Base-by-base conservation (phyloP, 2,888 invertebrate species). In the Hedychridium roseum region DNA sequence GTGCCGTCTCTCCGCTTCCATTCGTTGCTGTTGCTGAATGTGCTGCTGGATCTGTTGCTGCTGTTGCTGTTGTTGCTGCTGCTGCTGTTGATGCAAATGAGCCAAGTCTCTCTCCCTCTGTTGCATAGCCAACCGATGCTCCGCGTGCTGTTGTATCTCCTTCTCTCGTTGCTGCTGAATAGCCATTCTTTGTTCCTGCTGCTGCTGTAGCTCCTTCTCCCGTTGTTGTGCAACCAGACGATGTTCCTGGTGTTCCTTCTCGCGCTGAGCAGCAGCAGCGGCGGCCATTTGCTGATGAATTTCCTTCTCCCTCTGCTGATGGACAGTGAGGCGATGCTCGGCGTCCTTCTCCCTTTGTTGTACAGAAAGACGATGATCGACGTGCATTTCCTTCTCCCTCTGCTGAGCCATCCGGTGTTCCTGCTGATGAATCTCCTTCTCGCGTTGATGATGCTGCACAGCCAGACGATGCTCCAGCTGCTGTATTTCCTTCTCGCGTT, bases 11-110 rank as follows among this genome's bases (percentile, higher is more conserved):
- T 78, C 78, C 0, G 73, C 74, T 34, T 78, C 78, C 43, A 77
- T 68, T 5, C 76, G 68, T 50, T 83, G 81, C 57, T 82, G 78
- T 15, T 71, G 73, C 38, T 78, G 74, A 49, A 78, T 76, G 18
- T 74, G 76, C 14, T 80, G 79, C 27, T 79, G 80, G 5, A 78
- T 77, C 18, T 72, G 66, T 20, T 79, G 73, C 2, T 70, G 67
- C 16, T 68, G 81, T 34, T 78, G 73, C 43, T 76, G 73, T 21
- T 69, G 78, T 18, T 73, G 67, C 57, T 81, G 75, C 31, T 66
- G 69, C 18, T 72, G 67, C 18, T 74, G 76, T n/a, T 74, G 72
- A 17, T 76, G 73, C 14, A 79, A 69, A 32, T 79, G 74, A 2
- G 78, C 60, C 54, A 78, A 35, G 68, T 79, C 63, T 58, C 74